Conservation (phyloP, 2,113 vertebrate genomes). For the Oriolus oriolus region DNA sequence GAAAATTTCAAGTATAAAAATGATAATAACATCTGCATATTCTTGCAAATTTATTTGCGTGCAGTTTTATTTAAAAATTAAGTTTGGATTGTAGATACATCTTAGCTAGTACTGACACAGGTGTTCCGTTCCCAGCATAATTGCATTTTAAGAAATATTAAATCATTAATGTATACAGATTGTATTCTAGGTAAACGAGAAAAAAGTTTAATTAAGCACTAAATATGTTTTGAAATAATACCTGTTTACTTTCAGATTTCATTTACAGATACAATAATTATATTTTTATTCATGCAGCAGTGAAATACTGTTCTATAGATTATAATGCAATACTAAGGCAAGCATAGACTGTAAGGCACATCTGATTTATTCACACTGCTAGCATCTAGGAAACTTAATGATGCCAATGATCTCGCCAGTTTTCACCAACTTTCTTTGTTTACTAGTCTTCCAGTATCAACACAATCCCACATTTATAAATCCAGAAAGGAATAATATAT, state of each 20-base stretch:
- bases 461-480: not conserved
- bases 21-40: not conserved
- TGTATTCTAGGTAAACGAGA: not conserved
- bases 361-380: not conserved
- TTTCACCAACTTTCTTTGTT: not conserved
- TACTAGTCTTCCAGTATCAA: not conserved
- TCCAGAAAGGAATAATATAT: not conserved
- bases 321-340: not conserved
- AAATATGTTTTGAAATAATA: slow-evolving; percentile 26
- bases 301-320: not conserved
- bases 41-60: not conserved
- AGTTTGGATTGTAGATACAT: not conserved
- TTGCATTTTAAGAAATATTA: slow-evolving; percentile 6
- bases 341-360: not conserved
- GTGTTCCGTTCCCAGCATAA: not conserved
- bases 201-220: slow-evolving; percentile 18
- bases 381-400: not conserved
- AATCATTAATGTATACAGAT: not conserved
- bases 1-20: not conserved
- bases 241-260: not conserved
- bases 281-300: not conserved
- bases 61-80: not conserved
- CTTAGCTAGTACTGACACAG: not conserved
- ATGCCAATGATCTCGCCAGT: not conserved
- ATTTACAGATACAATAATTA: not conserved